These are phyloP conservation scores for Urocitellus parryii DNA, from an alignment of 2,113 vertebrate species.

Conservation along the genomic window DNA sequence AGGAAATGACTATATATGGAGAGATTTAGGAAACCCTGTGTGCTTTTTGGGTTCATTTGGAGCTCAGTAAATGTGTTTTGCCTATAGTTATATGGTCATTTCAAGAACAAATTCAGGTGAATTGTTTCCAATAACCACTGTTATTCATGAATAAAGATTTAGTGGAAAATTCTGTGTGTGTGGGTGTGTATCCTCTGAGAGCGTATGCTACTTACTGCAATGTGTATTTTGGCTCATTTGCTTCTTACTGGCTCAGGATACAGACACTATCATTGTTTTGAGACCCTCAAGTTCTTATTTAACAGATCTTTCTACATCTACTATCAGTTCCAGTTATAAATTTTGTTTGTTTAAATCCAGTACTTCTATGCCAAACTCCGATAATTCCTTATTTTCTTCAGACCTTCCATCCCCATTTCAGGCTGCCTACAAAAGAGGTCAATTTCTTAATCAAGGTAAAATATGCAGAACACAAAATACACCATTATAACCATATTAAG, in stretches of 20 bases:
- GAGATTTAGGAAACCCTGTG: neutral
- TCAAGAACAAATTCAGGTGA: slow-evolving; percentile 34
- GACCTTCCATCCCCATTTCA: neutral
- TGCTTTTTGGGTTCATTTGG: neutral
- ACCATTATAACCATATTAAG: neutral
- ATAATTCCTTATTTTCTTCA: slow-evolving; percentile 33
- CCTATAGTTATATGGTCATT: neutral
- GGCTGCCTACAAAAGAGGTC: neutral
- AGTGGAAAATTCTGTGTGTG: slow-evolving; percentile 53
- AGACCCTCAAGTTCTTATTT: slow-evolving; percentile 36
- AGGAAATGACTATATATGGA: neutral
- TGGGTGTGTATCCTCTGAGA: slow-evolving; percentile 57
- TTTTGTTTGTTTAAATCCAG: slow-evolving; percentile 42
- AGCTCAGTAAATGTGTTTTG: neutral
- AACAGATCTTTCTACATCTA: slow-evolving; percentile 55
- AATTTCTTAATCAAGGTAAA: slow-evolving; percentile 13
- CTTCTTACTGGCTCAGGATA: slow-evolving; percentile 32
- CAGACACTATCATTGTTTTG: slow-evolving; percentile 49
- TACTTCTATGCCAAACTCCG: neutral
- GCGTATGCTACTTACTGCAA: slow-evolving; percentile 38
- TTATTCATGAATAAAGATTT: slow-evolving; percentile 55
- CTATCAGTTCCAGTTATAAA: neutral
- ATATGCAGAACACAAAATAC: neutral
- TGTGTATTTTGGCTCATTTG: slow-evolving; percentile 62
- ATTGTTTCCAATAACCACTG: slow-evolving; percentile 25